Conservation (phyloP, 2,113 vertebrate genomes). For the Neodon shergylaensis region DNA sequence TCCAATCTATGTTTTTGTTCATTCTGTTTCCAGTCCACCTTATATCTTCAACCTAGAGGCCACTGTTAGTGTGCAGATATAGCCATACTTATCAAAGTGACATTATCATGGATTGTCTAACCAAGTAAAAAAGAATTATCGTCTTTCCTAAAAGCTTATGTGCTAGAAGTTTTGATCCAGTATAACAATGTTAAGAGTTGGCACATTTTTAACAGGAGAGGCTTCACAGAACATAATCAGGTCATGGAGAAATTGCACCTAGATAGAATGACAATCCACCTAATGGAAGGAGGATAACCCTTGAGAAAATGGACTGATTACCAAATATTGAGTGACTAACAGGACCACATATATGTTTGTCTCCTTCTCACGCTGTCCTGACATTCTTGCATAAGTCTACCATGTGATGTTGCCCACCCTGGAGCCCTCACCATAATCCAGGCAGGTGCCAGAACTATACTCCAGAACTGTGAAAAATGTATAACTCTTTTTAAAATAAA, state of each 20-base stretch:
- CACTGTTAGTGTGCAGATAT: not conserved
- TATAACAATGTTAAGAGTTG: not conserved
- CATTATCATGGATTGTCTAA: not conserved
- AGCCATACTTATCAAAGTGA: fast-evolving
- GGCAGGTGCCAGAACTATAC: not conserved
- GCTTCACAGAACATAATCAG: not conserved
- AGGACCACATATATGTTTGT: not conserved
- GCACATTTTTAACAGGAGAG: not conserved
- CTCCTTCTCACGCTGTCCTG: not conserved
- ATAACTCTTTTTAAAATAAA: not conserved
- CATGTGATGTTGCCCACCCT: not conserved
- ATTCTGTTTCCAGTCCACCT: not conserved
- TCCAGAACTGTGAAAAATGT: not conserved
- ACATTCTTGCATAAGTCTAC: not conserved
- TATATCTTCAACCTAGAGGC: not conserved
- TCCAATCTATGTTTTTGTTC: not conserved
- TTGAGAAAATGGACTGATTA: not conserved
- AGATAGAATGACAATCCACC: not conserved
- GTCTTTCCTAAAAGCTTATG: not conserved
- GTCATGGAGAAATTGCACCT: not conserved
- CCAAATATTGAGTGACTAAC: not conserved
- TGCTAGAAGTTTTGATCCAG: not conserved
- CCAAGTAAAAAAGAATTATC: not conserved
- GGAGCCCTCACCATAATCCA: not conserved
- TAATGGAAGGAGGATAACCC: not conserved